These are phyloP conservation scores for Acanthococcus lagerstroemiae DNA, from an alignment of 2,888 invertebrate genomes.

Conservation along the genomic window DNA sequence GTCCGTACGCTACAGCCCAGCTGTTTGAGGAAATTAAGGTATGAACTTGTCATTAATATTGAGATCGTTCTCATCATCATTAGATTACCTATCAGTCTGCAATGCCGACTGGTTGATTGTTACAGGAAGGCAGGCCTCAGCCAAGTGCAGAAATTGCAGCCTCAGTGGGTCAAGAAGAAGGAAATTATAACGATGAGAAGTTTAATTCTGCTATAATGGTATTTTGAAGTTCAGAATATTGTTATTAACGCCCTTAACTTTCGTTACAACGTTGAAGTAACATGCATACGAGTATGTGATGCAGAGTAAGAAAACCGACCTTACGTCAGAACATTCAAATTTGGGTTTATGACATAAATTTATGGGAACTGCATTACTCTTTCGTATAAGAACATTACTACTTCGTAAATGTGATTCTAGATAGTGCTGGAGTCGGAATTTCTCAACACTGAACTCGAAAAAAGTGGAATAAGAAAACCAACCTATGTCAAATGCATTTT, in stretches of 20 bases:
- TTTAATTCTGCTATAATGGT: constrained; percentile 52
- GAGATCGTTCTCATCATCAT: background rate
- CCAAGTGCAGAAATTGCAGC: constrained; percentile 64
- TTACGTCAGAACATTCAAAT: too few relatives aligned
- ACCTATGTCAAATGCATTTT: too few relatives aligned
- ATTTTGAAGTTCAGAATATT: background rate
- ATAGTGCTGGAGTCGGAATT: too few relatives aligned
- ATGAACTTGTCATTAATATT: constrained; percentile 34
- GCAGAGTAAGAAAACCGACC: too few relatives aligned
- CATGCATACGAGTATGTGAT: too few relatives aligned
- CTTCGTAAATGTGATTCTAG: too few relatives aligned
- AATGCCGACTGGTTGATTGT: background rate
- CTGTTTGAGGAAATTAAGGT: constrained; percentile 91
- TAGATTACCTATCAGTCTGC: background rate
- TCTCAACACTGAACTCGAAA: too few relatives aligned
- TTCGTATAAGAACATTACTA: too few relatives aligned
- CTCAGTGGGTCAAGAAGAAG: constrained; percentile 58
- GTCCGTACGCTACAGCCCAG: constrained; percentile 91
- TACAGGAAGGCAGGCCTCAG: constrained; percentile 65
- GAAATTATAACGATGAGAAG: constrained; percentile 45
- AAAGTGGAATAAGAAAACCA: too few relatives aligned
- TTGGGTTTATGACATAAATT: too few relatives aligned
- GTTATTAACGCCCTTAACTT: background rate
- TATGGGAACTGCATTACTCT: too few relatives aligned
- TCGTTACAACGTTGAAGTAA: background rate